Evolutionary conservation across 2,113 vertebrate species (phyloP), one percentile per base, ranked within the genome.

Genomic region (Hydrochoerus hydrochaeris): DNA sequence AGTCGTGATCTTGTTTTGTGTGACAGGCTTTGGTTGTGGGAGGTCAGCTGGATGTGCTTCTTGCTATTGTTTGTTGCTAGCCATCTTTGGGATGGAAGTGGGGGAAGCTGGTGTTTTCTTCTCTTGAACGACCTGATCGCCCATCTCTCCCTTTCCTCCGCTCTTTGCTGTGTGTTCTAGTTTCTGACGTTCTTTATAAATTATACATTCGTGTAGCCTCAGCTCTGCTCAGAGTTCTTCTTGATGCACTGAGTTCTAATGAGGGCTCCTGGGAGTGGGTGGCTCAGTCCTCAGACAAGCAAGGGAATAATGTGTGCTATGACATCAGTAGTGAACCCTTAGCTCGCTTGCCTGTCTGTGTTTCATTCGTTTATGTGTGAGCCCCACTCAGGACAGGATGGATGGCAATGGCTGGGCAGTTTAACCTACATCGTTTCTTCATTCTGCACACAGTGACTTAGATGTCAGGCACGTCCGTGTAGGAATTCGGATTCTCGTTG

Each of bases 111-210:
- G 22, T 1, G 52, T 95, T 81, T 83, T 63, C 86, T 88, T 85
- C 71, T 41, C 26, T 2, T 24, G 58, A 7, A 2, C 69, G n/a
- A 49, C 63, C 57, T 19, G 60, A 58, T 77, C 75, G 60, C 38
- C 54, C 38, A 38, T 22, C 32, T 7, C 7, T 38, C 24, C 44
- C 52, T 11, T 52, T 54, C 58, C 20, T 58, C 54, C 12, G 73
- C 80, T 58, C 77, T 93, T 44, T 62, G 84, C 91, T 95, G 41
- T 63, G 12, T 96, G 91, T 92, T 97, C 95, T 84, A 46, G 14
- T 97, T 97, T 95, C 97, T 63, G 44, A 7, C 85, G 97, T 97
- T 84, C 94, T 97, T 91, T 82, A 95, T 97, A 82, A 98, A 98
- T 98, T 60, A 97, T 96, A 73, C 92, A 96, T 98, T 84, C 89